These are phyloP conservation scores for Ephestia elutella DNA, from an alignment of 1,140 invertebrate genomes.

Conservation along the genomic window DNA sequence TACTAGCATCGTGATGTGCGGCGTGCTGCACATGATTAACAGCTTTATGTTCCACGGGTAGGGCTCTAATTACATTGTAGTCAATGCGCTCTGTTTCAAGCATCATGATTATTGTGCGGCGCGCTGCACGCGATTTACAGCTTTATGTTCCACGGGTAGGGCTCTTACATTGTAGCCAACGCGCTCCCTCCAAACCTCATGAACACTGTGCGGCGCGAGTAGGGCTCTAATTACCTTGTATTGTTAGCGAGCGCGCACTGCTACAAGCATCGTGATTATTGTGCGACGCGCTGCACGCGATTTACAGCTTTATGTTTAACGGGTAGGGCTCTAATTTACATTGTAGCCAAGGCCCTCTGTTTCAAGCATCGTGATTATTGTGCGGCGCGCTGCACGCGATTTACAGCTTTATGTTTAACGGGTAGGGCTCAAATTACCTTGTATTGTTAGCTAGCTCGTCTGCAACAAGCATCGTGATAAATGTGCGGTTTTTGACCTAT, in stretches of 20 bases:
- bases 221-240: no score
- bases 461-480: slow-evolving; percentile 26
- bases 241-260: neutral
- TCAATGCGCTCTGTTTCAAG: neutral
- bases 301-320: neutral
- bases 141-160: neutral
- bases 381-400: no score
- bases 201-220: no score
- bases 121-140: neutral
- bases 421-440: no score
- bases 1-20: slow-evolving; percentile 52
- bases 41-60: no score
- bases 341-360: neutral
- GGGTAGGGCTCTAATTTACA: no score
- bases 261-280: slow-evolving; percentile 28
- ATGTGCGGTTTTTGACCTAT: no score
- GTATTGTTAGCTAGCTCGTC: neutral
- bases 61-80: no score
- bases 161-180: neutral
- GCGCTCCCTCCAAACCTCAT: slow-evolving; percentile 25
- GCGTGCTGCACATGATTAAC: slow-evolving; percentile 64
- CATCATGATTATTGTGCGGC: neutral
- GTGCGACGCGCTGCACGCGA: no score
- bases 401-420: neutral
- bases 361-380: slow-evolving; percentile 28